These are phyloP conservation scores for Orchesella cincta DNA, from an alignment of 1,140 invertebrate genomes.

Conservation along the genomic window DNA sequence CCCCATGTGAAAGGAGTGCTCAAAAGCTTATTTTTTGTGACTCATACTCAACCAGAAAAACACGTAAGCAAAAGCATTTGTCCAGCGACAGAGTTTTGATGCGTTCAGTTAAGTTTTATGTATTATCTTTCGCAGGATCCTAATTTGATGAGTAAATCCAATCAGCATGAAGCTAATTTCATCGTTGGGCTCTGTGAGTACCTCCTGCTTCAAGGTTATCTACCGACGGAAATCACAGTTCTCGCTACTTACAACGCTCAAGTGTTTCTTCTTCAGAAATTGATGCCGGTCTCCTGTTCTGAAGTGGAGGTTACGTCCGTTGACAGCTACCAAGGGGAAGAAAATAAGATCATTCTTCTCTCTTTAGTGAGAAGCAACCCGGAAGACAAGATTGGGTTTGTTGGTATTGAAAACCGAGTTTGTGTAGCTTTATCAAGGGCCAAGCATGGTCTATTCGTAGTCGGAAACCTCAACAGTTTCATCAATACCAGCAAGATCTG, in stretches of 20 bases:
- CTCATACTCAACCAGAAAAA: constrained; percentile 45
- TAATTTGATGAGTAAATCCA: constrained; percentile 62
- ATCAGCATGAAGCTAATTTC: constrained; percentile 64
- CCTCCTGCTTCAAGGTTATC: constrained; percentile 64
- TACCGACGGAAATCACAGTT: constrained; percentile 54
- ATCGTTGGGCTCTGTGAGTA: constrained; percentile 62
- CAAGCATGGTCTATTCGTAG: constrained; percentile 65
- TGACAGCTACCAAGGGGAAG: constrained; percentile 84
- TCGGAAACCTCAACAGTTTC: constrained; percentile 69
- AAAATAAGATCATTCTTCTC: constrained; percentile 79
- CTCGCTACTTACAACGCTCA: constrained; percentile 52
- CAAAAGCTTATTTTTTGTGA: constrained; percentile 51
- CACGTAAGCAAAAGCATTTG: constrained; percentile 34
- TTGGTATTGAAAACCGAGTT: constrained; percentile 73
- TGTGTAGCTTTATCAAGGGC: constrained; percentile 82
- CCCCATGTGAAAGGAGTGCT: constrained; percentile 44
- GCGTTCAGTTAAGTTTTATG: too few species aligned
- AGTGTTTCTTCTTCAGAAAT: constrained; percentile 50
- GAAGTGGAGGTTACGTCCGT: constrained; percentile 68
- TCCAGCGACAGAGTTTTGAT: too few species aligned
- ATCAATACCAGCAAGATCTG: constrained; percentile 47
- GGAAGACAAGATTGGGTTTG: constrained; percentile 73
- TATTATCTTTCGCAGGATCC: too few species aligned
- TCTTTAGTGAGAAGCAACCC: constrained; percentile 77
- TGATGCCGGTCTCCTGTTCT: neutral